Percentiles rank a stretch among this genome's conserved stretches.
phyloP scores from a whole-genome alignment of 2,888 invertebrate genomes.

The Plagodis dolabraria region DNA sequence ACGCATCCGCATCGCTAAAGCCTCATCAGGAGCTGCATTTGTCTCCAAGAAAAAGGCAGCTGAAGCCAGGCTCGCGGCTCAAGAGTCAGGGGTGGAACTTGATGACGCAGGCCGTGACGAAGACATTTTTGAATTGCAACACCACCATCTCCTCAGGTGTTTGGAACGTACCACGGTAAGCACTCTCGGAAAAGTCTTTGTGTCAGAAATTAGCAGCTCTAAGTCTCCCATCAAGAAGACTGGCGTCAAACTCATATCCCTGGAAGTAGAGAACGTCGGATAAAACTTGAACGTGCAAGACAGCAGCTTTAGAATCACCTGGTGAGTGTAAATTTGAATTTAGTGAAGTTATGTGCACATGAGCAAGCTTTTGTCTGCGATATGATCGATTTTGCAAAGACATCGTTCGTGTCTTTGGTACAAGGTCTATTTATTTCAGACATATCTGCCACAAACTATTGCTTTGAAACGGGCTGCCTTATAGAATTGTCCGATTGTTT shows the following conservation, averaged over 20 bases:
- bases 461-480: too few relatives aligned
- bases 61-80: constrained; percentile 96
- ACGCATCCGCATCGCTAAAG: constrained; percentile 99
- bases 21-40: constrained; percentile 99
- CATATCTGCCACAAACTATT: too few relatives aligned
- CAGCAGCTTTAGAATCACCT: not conserved
- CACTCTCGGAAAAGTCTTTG: constrained; percentile 20
- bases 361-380: constrained; percentile 28
- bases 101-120: constrained; percentile 96
- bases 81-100: constrained; percentile 95
- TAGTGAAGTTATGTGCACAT: constrained; percentile 11
- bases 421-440: not conserved
- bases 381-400: constrained; percentile 26
- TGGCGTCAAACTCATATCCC: constrained; percentile 12
- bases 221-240: constrained; percentile 15
- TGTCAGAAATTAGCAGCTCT: constrained; percentile 12
- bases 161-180: constrained; percentile 97
- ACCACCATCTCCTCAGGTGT: constrained; percentile 98
- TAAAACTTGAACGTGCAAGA: not conserved
- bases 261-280: constrained; percentile 5
- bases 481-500: too few relatives aligned
- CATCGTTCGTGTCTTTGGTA: constrained; percentile 29
- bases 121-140: constrained; percentile 99
- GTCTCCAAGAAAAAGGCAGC: constrained; percentile 99
- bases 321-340: constrained; percentile 15